Base-by-base conservation (phyloP, 2,888 invertebrate species). In the Heliconius cydno region DNA sequence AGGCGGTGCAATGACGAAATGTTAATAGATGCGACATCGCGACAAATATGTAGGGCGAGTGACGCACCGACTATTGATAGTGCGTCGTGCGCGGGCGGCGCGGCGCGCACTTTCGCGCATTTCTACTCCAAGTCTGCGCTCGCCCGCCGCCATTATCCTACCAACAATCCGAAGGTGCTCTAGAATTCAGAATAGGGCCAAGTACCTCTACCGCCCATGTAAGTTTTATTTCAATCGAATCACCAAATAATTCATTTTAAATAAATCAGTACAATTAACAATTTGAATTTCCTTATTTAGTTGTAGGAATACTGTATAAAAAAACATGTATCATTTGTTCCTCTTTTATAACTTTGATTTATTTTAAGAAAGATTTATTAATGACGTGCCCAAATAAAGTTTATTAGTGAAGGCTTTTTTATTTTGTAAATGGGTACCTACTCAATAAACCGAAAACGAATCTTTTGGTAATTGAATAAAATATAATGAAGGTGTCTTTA, bases 51-150 rank as follows among this genome's bases (percentile, higher is more conserved):
- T 92, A 89, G 93, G 91, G 87, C 92, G 90, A 88, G 87, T 90
- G 91, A 90, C 92, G 90, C 87, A 89, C 83, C 86, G 89, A 87
- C 92, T 92, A 92, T 92, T 90, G 92, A 92, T 92, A 92, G 92
- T 92, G 89, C 84, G 83, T 82, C 84, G 81, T 77, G 76, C 78
- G 71, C 70, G 71, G 74, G 66, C 74, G 41, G 41, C 12, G 41
- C 41, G 80, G 80, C 79, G 80, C 83, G 79, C 77, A 80, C 81
- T 84, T 79, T 80, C 83, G 82, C 79, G 79, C 84, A 80, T 71
- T 83, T 84, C 81, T 82, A 83, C 83, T 76, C 38, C 57, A 25
- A 60, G 66, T 73, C 73, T 73, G 57, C 79, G 77, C 82, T 25
- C 13, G 60, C 75, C 79, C 84, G 82, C 83, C 83, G 83, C 84